Evolutionary conservation across 2,888 invertebrate species (phyloP), one percentile per base, ranked within the genome.

Genomic region (Phyllotreta cruciferae): DNA sequence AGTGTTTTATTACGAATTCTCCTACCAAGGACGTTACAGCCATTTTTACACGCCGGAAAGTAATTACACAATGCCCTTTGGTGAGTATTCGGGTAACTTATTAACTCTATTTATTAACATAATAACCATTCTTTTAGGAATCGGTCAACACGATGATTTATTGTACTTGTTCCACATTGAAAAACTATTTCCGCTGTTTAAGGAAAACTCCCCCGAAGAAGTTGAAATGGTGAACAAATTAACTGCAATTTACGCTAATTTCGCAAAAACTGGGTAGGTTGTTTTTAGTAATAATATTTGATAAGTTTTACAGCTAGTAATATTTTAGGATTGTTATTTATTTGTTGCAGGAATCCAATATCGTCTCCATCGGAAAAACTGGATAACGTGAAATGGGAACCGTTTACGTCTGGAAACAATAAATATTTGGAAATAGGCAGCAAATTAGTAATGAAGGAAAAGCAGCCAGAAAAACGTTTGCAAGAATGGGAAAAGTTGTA

Each of bases 1-100:
- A 7, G 85, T 89, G 1, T 90, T 60, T 77, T 88, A 87, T 75
- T 88, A 87, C 75, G 80, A 84, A 52, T 88, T 89, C 74, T 82
- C 86, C 72, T 89, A 89, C 2, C 68, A 86, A 73, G 88, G 89
- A 3, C 80, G 85, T 62, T 84, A 82, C 70, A 88, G 88, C 73
- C 83, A 85, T 71, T 83, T 83, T 39, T 83, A 84, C 64, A 84
- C 85, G 70, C 84, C 85, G 0, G 81, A 79, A 49, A 85, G 85
- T 24, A 80, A 81, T 41, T 82, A 80, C 4, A 76, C 75, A 5
- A 60, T 70, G 55, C 73, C 75, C 13, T 77, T 71, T 54, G 77
- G 76, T 77, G 70, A 70, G 64, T 50, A 24, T 5, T 41, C 54
- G 14, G 38, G 14, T 44, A 35, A 11, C 14, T 47, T 8, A 47